These are phyloP conservation scores for Stomatorhinus walkeri DNA, from an alignment of 2,797 vertebrate species.

Conservation along the genomic window DNA sequence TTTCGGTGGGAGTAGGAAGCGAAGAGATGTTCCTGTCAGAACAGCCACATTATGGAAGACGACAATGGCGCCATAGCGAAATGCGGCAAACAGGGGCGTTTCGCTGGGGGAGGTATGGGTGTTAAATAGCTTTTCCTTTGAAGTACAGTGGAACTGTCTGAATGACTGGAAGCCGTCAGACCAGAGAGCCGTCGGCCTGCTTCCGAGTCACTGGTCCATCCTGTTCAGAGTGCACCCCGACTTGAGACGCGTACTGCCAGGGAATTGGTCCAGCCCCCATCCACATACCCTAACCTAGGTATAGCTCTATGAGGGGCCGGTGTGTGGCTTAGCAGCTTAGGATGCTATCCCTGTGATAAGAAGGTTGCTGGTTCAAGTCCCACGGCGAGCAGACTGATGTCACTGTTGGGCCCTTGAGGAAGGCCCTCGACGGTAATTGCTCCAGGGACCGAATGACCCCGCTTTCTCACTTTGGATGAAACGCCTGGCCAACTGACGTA, in stretches of 20 bases:
- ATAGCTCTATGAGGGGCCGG: background rate
- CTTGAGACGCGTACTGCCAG: background rate
- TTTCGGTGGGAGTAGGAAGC: background rate
- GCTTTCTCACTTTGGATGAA: background rate
- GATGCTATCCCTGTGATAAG: background rate
- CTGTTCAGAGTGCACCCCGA: background rate
- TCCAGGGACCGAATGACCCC: background rate
- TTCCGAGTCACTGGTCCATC: background rate
- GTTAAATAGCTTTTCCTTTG: background rate
- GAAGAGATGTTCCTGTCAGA: background rate
- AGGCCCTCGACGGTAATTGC: background rate
- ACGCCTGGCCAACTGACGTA: background rate
- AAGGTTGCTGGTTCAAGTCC: background rate
- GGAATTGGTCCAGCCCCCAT: background rate
- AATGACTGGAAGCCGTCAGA: background rate
- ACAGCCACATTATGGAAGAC: background rate
- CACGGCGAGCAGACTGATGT: background rate
- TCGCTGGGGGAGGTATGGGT: background rate
- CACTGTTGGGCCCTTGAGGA: background rate
- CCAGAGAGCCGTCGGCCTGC: background rate
- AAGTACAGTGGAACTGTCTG: background rate
- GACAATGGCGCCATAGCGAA: background rate
- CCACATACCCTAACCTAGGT: background rate
- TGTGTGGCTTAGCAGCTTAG: background rate
- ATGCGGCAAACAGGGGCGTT: background rate